phyloP scores from a whole-genome alignment of 2,113 vertebrate genomes.

The Strigops habroptila region DNA sequence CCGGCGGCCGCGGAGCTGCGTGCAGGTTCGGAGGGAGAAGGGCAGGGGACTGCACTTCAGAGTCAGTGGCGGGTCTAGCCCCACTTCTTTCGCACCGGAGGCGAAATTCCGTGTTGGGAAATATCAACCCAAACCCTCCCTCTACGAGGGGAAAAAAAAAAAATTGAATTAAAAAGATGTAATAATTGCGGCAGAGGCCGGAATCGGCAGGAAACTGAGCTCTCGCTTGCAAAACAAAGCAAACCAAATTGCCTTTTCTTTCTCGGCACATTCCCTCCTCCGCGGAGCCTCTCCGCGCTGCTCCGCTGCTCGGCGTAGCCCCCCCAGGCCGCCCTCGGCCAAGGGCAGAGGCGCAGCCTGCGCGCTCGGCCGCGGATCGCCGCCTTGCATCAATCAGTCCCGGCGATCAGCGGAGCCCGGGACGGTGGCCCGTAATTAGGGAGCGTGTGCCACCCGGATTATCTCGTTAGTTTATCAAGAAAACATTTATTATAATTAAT shows the following conservation, averaged over 20 bases:
- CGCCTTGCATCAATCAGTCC: constrained; percentile 85
- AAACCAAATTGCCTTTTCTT: background rate
- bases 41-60: background rate
- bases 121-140: background rate
- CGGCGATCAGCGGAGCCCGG: constrained; percentile 78
- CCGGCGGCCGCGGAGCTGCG: background rate
- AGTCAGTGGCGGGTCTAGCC: background rate
- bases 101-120: background rate
- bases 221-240: background rate
- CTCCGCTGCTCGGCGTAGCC: background rate
- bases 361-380: constrained; percentile 68
- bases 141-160: rapidly evolving
- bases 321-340: background rate
- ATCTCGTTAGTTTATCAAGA: constrained; percentile 93
- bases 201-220: background rate
- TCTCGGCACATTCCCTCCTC: background rate
- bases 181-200: background rate
- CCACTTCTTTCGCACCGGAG: background rate
- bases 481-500: constrained; percentile 96
- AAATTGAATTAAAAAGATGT: background rate
- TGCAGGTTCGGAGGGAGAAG: background rate
- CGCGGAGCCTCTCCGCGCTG: background rate
- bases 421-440: constrained; percentile 84
- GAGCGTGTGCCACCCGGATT: constrained; percentile 91
- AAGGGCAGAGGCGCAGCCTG: background rate